phyloP scores from a whole-genome alignment of 2,113 vertebrate genomes.

The Acanthochromis polyacanthus region DNA sequence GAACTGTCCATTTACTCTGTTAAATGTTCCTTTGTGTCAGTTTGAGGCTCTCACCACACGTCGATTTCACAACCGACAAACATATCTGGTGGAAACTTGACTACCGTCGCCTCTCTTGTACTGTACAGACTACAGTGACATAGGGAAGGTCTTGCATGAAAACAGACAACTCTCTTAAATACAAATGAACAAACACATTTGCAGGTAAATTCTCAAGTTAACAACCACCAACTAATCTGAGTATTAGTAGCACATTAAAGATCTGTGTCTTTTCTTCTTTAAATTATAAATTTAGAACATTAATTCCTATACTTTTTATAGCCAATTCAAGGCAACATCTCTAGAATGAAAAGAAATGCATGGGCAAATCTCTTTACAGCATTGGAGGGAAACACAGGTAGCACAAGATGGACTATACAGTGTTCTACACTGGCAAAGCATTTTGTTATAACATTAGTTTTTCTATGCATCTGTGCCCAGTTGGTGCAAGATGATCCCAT shows the following conservation, averaged over 20 bases:
- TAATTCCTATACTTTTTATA: constrained; percentile 67
- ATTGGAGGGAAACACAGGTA: constrained; percentile 60
- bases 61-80: constrained; percentile 45
- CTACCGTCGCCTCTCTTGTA: constrained; percentile 24
- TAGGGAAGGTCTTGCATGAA: constrained; percentile 50
- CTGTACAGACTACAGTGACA: constrained; percentile 66
- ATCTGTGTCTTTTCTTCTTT: constrained; percentile 65
- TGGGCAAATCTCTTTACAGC: constrained; percentile 75
- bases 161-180: constrained; percentile 61
- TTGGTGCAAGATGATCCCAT: constrained; percentile 71
- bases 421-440: constrained; percentile 78
- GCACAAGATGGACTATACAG: constrained; percentile 84
- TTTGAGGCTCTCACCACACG: constrained; percentile 16
- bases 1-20: constrained; percentile 55
- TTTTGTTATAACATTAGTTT: constrained; percentile 60
- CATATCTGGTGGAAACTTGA: constrained; percentile 32
- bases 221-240: constrained; percentile 71
- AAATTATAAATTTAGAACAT: constrained; percentile 77
- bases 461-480: constrained; percentile 66
- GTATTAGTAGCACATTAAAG: constrained; percentile 79
- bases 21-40: constrained; percentile 47
- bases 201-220: constrained; percentile 71
- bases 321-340: constrained; percentile 83
- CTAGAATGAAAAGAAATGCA: constrained; percentile 79
- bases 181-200: constrained; percentile 70